Evolutionary conservation across 2,888 invertebrate species (phyloP).

Genomic region (Elysia crispata): DNA sequence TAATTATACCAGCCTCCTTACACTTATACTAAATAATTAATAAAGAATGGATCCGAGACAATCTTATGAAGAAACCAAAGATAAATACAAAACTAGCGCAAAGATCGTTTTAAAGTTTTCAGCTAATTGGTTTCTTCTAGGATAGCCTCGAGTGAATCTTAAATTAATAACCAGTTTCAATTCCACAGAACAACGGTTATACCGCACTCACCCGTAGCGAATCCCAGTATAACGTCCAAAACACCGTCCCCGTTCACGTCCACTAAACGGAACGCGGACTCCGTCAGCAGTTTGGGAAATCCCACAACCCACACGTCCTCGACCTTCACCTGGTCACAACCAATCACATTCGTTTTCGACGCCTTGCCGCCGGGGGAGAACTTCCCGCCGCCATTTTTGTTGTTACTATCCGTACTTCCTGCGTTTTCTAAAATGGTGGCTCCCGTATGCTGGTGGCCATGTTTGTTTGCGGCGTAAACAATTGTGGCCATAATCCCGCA

Average conservation of each 20-base stretch:
- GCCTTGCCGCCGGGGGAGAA: neutral
- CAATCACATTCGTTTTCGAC: conserved; percentile 77
- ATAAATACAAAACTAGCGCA: no score
- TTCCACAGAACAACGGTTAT: no score
- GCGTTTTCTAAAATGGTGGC: neutral
- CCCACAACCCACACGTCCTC: conserved; percentile 84
- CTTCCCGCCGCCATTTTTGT: conserved; percentile 18
- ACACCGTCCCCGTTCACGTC: conserved; percentile 86
- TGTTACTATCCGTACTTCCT: neutral
- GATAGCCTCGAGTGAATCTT: no score
- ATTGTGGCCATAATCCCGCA: conserved; percentile 65
- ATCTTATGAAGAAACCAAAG: no score
- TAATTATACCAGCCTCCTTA: no score
- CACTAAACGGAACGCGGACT: conserved; percentile 84
- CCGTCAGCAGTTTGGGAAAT: conserved; percentile 85
- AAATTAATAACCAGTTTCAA: no score
- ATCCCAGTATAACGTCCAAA: conserved; percentile 86
- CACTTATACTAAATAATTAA: no score
- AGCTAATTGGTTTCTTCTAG: no score
- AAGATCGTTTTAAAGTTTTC: no score
- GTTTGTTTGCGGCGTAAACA: conserved; percentile 66
- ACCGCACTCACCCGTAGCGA: conserved; percentile 83
- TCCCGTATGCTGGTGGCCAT: conserved; percentile 26
- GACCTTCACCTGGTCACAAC: conserved; percentile 82
- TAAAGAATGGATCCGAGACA: no score